phyloP scores from a whole-genome alignment of 2,888 invertebrate genomes.

The Ellobium chinense region DNA sequence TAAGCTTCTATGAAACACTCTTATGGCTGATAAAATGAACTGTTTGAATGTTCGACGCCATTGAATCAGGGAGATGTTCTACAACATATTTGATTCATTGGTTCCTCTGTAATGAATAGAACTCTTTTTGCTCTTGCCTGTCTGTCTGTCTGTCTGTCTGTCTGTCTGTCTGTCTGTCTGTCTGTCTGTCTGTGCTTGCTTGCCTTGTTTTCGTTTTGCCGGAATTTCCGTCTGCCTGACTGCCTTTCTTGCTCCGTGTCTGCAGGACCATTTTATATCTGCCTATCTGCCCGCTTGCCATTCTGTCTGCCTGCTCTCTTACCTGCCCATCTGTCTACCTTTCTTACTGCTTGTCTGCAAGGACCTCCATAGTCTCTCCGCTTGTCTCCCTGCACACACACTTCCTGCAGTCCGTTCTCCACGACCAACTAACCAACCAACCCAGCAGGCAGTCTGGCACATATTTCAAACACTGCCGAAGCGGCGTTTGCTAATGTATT shows the following conservation, averaged over 20 bases:
- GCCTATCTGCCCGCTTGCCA: neutral
- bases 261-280: too few relatives aligned
- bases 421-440: neutral
- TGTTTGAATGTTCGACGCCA: too few relatives aligned
- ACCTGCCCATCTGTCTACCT: neutral
- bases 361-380: neutral
- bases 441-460: neutral
- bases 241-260: too few relatives aligned
- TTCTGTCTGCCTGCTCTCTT: neutral
- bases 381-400: too few relatives aligned
- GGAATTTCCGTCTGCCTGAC: neutral
- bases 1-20: too few relatives aligned
- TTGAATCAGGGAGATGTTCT: too few relatives aligned
- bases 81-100: neutral
- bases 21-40: too few relatives aligned
- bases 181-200: slow-evolving; percentile 9
- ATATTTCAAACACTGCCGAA: neutral
- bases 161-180: too few relatives aligned
- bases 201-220: slow-evolving; percentile 8
- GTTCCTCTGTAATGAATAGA: neutral
- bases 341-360: neutral
- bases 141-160: neutral
- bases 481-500: neutral
- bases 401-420: neutral
- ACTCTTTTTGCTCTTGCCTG: neutral